Base-by-base conservation (phyloP, 2,113 vertebrate genomes). In the Argyrosomus japonicus region DNA sequence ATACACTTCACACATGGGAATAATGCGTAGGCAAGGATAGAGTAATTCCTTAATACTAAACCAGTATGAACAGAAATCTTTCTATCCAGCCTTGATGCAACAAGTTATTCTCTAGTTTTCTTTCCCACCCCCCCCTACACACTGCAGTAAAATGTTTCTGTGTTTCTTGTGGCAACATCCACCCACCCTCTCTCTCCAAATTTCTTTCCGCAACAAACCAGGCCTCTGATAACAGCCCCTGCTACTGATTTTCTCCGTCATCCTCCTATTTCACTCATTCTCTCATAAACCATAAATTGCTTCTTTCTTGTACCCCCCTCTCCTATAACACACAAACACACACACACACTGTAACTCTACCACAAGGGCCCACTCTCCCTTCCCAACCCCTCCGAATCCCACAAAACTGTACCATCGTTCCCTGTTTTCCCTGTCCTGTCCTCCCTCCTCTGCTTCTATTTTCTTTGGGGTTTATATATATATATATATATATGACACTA, bases 231-330 rank as follows among this genome's bases (percentile, higher is more conserved):
- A 87, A 83, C 58, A 76, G 68, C 48, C 50, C 25, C 56, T 67
- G 80, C 81, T 40, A 25, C 77, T 74, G 75, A 86, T 87, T 86
- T 85, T 65, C 79, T 85, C 80, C 69, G 75, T 83, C 67, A 88
- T 89, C 65, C 77, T 79, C 32, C n/a, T 53, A 51, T 81, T 84
- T 82, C 73, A 65, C 72, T 79, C 73, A 61, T 74, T 77, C 69
- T 81, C 81, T 87, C 85, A 85, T 81, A 83, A 91, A 85, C 87
- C 81, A 85, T 83, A 88, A 84, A 89, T 67, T 81, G 77, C 77
- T 77, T 60, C 23, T 79, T 71, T 84, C 61, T 53, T 80, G 74
- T 58, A 60, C 40, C 68, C 14, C 84, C 47, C 54, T 36, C 32
- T 87, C 61, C 61, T 57, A 71, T 75, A 75, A 61, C 25, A 56